Evolutionary conservation across 2,113 vertebrate genomes (phyloP), one percentile per base, ranked within the genome.

Genomic region (Cichladusa arquata): DNA sequence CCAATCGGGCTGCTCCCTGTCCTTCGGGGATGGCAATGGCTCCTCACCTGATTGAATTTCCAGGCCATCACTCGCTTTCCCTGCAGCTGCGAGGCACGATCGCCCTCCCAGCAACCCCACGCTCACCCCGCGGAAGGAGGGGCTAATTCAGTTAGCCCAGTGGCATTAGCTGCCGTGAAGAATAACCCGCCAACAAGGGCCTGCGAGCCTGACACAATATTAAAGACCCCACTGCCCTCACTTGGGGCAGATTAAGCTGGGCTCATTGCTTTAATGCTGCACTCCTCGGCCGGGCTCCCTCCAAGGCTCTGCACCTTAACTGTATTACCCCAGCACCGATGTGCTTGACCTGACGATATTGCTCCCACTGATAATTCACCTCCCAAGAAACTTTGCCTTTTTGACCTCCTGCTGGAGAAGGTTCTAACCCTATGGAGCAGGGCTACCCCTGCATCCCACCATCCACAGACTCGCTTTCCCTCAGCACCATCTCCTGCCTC

Each of bases 141-240:
- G 97, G 97, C 98, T 99, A 99, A 99, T 99, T 98, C 98, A 91
- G 98, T 99, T 99, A 99, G 98, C 96, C 97, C 98, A 95, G 98
- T 98, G 98, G 98, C 98, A 98, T 98, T 98, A 98, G 97, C 97
- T 97, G 96, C 98, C 36, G 94, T 98, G 98, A 98, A 97, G 98
- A 97, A 98, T 98, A 98, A 98, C 97, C 97, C 97, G 95, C 95
- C 97, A 98, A 98, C 96, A 92, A 92, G 96, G 96, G 92, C 97
- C 97, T 95, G 92, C 94, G 89, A 97, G 98, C 96, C 95, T 97
- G 97, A 98, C 97, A 98, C 95, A 97, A 97, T 97, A 98, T 98
- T 98, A 98, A 98, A 98, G 97, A 98, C 98, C 98, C 96, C 97
- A 97, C 98, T 98, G 98, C 93, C 97, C 98, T 98, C 98, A 98